Base-by-base conservation (phyloP, 2,797 vertebrate species). In the Halcyon smyrnensis region DNA sequence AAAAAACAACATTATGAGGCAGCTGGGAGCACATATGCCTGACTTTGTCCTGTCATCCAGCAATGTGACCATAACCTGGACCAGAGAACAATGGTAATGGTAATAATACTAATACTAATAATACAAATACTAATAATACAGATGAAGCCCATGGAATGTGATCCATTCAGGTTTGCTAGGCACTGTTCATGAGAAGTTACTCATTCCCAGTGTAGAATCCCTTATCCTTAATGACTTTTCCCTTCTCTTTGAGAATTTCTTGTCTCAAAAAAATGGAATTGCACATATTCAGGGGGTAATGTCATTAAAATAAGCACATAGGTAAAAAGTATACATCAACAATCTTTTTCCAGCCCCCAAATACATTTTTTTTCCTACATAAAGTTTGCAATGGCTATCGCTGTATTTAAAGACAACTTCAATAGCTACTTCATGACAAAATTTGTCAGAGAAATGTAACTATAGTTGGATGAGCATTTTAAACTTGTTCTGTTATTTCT, bases 21-120 rank as follows among this genome's bases (percentile, higher is more conserved):
- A 39, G 39, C 27, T 68, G 36, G 24, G 3, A 1, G 0, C 16
- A 48, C 2, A 17, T 13, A 9, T n/a, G 8, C 5, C 13, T 90
- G 51, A 45, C 73, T 89, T 54, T 65, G 13, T 73, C 5, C 41
- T 51, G 37, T 41, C 36, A 79, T 8, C 10, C 48, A 54, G 12
- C 16, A 71, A 28, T 6, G 14, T 71, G 53, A 68, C 21, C 19
- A 28, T 48, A 57, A 18, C 4, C 16, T 71, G 21, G 13, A 63
- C 21, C 21, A 59, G n/a, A 9, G 73, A 86, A 62, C 10, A 28
- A 6, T 13, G 20, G 12, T 19, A 50, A 14, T 12, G 86, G 36
- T 39, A 32, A 10, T 15, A 27, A 13, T 34, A n/a, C 12, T 41
- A 41, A 41, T 43, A 10, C 36, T 37, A 37, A 36, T 37, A 59